These are phyloP conservation scores for Esox masquinongy DNA, from an alignment of 2,797 vertebrate genomes.

Conservation along the genomic window DNA sequence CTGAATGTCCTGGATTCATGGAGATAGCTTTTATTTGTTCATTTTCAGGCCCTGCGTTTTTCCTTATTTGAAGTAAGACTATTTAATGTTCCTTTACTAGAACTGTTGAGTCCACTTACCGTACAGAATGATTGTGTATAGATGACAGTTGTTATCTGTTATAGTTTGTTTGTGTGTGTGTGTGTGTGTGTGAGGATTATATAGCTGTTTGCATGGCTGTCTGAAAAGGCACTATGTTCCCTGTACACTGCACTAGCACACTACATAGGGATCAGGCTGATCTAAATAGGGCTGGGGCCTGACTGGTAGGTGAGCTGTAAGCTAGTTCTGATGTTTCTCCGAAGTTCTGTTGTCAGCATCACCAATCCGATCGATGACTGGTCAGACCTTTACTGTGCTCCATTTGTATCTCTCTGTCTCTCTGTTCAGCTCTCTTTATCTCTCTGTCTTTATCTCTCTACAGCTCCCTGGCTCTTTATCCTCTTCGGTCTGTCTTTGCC, in stretches of 20 bases:
- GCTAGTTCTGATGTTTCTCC: conserved; percentile 34
- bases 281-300: neutral
- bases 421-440: conserved; percentile 39
- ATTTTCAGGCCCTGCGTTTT: conserved; percentile 3
- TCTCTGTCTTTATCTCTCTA: conserved; percentile 34
- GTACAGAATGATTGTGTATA: conserved; percentile 48
- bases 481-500: conserved; percentile 35
- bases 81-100: conserved; percentile 2
- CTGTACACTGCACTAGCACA: neutral
- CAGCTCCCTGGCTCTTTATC: conserved; percentile 45
- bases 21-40: conserved; percentile 44
- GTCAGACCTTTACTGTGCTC: conserved; percentile 51
- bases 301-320: neutral
- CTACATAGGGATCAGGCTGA: too few relatives aligned
- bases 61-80: conserved; percentile 12
- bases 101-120: conserved; percentile 30
- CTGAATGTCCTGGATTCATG: conserved; percentile 68
- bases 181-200: conserved; percentile 29
- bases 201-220: conserved; percentile 55
- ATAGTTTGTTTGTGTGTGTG: conserved; percentile 56
- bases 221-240: neutral
- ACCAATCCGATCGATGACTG: conserved; percentile 75
- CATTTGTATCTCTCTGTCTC: conserved; percentile 30
- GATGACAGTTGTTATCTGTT: conserved; percentile 49
- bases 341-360: conserved; percentile 54